Evolutionary conservation across 2,113 vertebrate genomes (phyloP), one percentile per base, ranked within the genome.

Genomic region (Carassius auratus): DNA sequence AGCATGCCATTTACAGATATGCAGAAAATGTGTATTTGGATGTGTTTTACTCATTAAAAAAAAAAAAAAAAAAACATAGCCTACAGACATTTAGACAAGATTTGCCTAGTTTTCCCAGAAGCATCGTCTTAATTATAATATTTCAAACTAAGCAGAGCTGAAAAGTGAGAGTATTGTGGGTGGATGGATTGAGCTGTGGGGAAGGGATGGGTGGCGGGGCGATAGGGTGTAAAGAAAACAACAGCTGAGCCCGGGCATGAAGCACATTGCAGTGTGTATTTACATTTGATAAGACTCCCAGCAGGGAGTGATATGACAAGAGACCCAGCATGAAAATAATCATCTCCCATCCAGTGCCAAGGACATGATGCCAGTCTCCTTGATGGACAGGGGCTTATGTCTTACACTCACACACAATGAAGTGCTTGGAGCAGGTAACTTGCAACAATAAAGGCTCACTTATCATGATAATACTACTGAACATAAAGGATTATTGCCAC

Each of bases 271-370:
- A 78, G 87, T 81, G 81, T 48, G 30, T 90, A 94, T 94, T 93
- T 93, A 90, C 91, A 94, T 94, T 91, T 89, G 88, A 93, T 91
- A 92, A 91, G 87, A 90, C 78, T 79, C 91, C 84, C 92, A 90
- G 86, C 89, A 84, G 91, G 91, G 90, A 92, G 90, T 91, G 89
- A 92, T 89, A 89, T 85, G 87, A 93, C 86, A 89, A 89, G 85
- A 91, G 50, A 90, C 81, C 87, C 88, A 84, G 90, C 87, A 86
- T 86, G 89, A 90, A 90, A 91, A 92, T 86, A 91, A 91, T 33
- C 62, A 88, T 88, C 76, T 88, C 55, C 77, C 85, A n/a, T 85
- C 86, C 89, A 86, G 83, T 88, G 88, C 87, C 75, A 50, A 66
- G 73, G 36, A 45, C 87, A 87, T 64, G 52, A 30, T n/a, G 84